Conservation (phyloP, 2,113 vertebrate species). For the Pygathrix nemaeus region DNA sequence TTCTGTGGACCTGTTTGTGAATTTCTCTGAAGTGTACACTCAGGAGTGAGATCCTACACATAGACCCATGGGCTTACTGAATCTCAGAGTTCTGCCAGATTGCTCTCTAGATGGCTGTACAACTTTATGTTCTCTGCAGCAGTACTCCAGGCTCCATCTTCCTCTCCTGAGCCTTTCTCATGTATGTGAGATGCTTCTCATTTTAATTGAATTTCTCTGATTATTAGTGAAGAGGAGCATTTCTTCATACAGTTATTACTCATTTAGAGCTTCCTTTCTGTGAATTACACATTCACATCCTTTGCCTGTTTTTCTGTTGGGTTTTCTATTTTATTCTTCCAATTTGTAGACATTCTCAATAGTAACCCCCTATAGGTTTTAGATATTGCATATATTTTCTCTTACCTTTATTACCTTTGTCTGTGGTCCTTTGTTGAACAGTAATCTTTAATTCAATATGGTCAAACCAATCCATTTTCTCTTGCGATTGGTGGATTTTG, state of each 20-base stretch:
- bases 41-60: not conserved
- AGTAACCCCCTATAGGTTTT: not conserved
- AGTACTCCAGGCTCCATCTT: not conserved
- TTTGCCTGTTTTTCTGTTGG: not conserved
- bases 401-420: not conserved
- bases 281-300: not conserved
- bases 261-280: not conserved
- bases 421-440: not conserved
- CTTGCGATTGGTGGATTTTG: not conserved
- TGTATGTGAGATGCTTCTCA: not conserved
- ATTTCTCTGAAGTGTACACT: not conserved
- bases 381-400: not conserved
- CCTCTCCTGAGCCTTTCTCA: not conserved
- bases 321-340: not conserved
- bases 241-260: not conserved
- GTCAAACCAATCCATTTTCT: not conserved
- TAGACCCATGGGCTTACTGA: not conserved
- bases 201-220: not conserved
- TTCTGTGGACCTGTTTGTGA: not conserved
- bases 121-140: not conserved
- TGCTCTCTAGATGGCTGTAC: not conserved
- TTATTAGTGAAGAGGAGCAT: not conserved
- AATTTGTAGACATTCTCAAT: not conserved
- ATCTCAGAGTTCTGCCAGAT: not conserved
- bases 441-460: not conserved